These are phyloP conservation scores for Brachypodius melanocephalos DNA, from an alignment of 2,113 vertebrate species.

Conservation along the genomic window DNA sequence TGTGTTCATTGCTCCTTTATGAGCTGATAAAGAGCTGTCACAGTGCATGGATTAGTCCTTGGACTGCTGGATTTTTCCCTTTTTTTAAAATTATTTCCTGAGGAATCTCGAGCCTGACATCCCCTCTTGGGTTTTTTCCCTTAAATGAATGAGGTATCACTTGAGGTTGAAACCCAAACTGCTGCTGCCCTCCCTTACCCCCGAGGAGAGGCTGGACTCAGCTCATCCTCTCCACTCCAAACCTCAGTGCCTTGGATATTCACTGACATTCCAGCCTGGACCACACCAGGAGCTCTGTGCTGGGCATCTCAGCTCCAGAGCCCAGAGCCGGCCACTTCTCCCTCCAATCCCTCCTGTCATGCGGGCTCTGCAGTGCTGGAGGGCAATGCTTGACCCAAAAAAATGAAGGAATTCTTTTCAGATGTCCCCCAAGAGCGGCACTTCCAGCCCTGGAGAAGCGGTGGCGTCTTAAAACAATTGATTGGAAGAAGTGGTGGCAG, in stretches of 20 bases:
- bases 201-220: neutral
- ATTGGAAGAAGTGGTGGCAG: conserved; percentile 42
- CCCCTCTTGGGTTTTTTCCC: neutral
- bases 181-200: conserved; percentile 19
- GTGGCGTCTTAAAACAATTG: conserved; percentile 53
- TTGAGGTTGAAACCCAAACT: conserved; percentile 36
- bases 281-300: conserved; percentile 42
- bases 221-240: neutral
- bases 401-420: conserved; percentile 55
- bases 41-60: neutral
- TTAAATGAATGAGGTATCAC: conserved; percentile 33
- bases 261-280: conserved; percentile 41
- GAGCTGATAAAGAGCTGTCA: neutral
- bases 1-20: neutral
- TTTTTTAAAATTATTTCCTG: neutral
- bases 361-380: conserved; percentile 32
- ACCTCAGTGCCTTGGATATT: conserved; percentile 12
- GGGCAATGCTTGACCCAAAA: conserved; percentile 55
- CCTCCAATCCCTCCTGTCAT: neutral
- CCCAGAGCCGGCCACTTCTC: neutral
- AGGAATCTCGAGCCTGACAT: neutral
- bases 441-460: conserved; percentile 30
- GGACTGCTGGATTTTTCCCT: neutral
- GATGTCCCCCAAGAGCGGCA: conserved; percentile 46
- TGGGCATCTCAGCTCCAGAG: neutral